A percentile compares a stretch with the other conserved stretches of the same genome.
These are phyloP conservation scores for Vombatus ursinus DNA, from an alignment of 2,113 vertebrate species.

Conservation along the genomic window DNA sequence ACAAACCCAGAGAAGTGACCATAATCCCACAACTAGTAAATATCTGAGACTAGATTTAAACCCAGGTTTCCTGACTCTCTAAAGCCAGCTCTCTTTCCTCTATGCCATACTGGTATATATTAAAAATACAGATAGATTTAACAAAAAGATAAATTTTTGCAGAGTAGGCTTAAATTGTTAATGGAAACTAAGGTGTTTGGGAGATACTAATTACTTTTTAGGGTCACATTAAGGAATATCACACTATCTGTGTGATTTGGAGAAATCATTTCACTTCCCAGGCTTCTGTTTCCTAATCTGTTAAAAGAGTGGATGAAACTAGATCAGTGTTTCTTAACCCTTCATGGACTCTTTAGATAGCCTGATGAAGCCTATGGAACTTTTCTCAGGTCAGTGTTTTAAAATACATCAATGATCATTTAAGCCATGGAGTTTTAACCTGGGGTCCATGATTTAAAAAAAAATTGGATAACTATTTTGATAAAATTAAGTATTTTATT, in stretches of 20 bases:
- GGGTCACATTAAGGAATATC: neutral
- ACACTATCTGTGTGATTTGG: neutral
- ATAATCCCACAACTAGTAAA: neutral
- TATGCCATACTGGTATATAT: too few relatives aligned
- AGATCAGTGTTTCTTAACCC: neutral
- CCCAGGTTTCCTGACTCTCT: too few relatives aligned
- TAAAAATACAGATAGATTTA: neutral
- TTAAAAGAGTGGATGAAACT: neutral
- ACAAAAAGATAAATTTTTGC: neutral
- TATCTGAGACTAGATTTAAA: too few relatives aligned
- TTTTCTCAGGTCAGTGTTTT: neutral
- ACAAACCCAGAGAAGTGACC: neutral
- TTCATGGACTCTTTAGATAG: neutral
- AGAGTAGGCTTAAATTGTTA: neutral
- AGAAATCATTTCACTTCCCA: neutral
- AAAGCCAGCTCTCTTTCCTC: too few relatives aligned
- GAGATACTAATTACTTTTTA: neutral
- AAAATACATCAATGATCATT: neutral
- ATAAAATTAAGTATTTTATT: neutral
- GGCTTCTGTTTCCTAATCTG: neutral
- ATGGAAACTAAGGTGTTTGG: neutral
- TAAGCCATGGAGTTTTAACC: neutral
- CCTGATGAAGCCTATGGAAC: neutral
- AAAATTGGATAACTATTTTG: neutral
- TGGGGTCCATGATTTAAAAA: neutral